These are phyloP conservation scores for Petrolisthes cinctipes DNA, from an alignment of 2,888 invertebrate species.

Conservation along the genomic window DNA sequence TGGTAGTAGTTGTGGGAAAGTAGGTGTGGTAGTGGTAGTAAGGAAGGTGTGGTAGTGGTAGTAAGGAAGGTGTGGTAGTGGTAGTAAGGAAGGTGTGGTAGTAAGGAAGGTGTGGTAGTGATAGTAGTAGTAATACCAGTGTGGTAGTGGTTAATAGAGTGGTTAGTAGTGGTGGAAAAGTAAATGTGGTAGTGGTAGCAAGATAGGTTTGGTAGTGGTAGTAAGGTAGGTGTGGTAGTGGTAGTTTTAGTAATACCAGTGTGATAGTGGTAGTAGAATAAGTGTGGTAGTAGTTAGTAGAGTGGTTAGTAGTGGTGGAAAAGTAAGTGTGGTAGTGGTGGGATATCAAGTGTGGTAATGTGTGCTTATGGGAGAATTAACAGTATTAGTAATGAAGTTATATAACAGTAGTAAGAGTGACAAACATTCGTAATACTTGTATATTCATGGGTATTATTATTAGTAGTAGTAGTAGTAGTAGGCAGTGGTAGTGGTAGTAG, in stretches of 20 bases:
- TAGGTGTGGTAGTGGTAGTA: not conserved
- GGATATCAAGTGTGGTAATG: not conserved
- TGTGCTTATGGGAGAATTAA: not conserved
- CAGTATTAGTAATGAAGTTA: not conserved
- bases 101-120: not conserved
- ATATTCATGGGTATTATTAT: not conserved
- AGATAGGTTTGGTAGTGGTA: too few relatives aligned
- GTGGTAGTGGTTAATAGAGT: not conserved
- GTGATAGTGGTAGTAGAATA: not conserved
- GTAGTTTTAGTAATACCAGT: not conserved
- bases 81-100: not conserved
- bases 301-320: too few relatives aligned
- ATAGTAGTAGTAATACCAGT: not conserved
- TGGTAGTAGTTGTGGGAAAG: not conserved
- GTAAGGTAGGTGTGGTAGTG: too few relatives aligned
- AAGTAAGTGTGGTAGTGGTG: not conserved
- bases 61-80: not conserved
- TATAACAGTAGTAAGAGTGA: not conserved
- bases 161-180: too few relatives aligned
- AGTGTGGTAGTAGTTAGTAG: not conserved
- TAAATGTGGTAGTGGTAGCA: too few relatives aligned
- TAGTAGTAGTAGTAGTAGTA: constrained; percentile 1
- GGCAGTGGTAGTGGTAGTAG: not conserved
- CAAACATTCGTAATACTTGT: not conserved
- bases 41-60: not conserved